A percentile compares a stretch with the other conserved stretches of the same genome.
Conservation (phyloP, 2,888 invertebrate genomes). For the Lepidochrysops patricia region DNA sequence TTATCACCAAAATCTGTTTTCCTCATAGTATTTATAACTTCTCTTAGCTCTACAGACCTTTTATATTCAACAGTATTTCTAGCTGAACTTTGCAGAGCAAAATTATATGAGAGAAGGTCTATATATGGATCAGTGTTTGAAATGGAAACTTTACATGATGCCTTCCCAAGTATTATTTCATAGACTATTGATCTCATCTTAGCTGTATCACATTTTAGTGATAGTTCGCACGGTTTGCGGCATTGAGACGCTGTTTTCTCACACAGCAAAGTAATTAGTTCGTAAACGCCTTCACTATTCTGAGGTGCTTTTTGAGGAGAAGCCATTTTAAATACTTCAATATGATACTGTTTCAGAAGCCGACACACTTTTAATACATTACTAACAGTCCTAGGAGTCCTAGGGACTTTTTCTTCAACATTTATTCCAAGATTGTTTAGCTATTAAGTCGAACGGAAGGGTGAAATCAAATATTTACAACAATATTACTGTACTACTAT, state of each 20-base stretch:
- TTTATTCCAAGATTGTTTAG: too few relatives aligned
- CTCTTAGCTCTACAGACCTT: slow-evolving; percentile 46
- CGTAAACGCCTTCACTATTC: slow-evolving; percentile 48
- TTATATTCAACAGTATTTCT: slow-evolving; percentile 56
- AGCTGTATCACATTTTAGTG: slow-evolving; percentile 40
- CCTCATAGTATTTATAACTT: slow-evolving; percentile 40
- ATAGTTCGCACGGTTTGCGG: slow-evolving; percentile 39
- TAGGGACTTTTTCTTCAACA: background rate
- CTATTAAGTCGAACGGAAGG: too few relatives aligned
- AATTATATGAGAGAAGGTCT: slow-evolving; percentile 52
- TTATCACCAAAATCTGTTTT: slow-evolving; percentile 40
- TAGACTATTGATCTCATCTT: slow-evolving; percentile 58
- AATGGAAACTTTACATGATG: slow-evolving; percentile 34
- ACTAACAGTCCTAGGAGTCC: too few relatives aligned
- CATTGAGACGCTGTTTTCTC: slow-evolving; percentile 48
- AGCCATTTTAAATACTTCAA: background rate
- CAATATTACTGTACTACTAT: too few relatives aligned
- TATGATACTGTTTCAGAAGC: background rate
- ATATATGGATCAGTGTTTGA: slow-evolving; percentile 43
- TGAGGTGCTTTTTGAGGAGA: background rate
- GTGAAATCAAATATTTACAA: too few relatives aligned
- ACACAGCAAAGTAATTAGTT: slow-evolving; percentile 54
- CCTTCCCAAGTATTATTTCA: slow-evolving; percentile 59
- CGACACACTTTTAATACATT: background rate
- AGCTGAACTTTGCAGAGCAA: slow-evolving; percentile 43